phyloP scores from a whole-genome alignment of 2,113 vertebrate genomes.

The Tiliqua scincoides region DNA sequence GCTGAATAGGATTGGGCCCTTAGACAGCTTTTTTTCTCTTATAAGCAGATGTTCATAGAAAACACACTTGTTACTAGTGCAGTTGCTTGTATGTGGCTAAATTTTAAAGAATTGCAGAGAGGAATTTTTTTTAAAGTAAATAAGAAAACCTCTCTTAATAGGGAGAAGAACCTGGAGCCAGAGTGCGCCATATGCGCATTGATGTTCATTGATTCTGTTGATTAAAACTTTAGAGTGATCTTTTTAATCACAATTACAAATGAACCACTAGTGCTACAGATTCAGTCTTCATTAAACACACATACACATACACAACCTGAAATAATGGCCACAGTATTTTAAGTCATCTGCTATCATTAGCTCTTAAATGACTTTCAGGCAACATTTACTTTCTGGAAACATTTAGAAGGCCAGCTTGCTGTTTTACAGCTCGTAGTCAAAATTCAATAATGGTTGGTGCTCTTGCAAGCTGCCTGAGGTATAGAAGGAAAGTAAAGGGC shows the following conservation, averaged over 20 bases:
- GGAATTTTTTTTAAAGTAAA: neutral
- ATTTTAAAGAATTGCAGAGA: neutral
- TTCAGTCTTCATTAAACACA: neutral
- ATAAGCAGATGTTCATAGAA: neutral
- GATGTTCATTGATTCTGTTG: neutral
- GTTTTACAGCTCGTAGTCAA: slow-evolving; percentile 43
- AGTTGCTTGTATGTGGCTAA: neutral
- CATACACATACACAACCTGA: neutral
- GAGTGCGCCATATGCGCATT: neutral
- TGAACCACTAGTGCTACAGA: neutral
- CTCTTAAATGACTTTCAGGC: slow-evolving; percentile 21
- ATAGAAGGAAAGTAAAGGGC: slow-evolving; percentile 29
- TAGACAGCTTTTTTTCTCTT: neutral
- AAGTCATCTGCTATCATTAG: slow-evolving; percentile 2
- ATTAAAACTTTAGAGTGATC: neutral
- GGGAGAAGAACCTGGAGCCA: neutral
- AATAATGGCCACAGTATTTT: neutral
- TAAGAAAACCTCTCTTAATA: neutral
- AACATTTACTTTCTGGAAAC: slow-evolving; percentile 46
- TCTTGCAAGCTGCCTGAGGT: slow-evolving; percentile 19
- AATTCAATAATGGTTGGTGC: slow-evolving; percentile 44
- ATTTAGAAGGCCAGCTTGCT: slow-evolving; percentile 26
- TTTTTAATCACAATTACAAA: neutral
- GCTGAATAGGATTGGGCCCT: neutral
- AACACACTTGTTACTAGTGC: neutral